Evolutionary conservation across 2,888 invertebrate genomes (phyloP), one percentile per base, ranked within the genome.

Genomic region (Julus scandinavius): DNA sequence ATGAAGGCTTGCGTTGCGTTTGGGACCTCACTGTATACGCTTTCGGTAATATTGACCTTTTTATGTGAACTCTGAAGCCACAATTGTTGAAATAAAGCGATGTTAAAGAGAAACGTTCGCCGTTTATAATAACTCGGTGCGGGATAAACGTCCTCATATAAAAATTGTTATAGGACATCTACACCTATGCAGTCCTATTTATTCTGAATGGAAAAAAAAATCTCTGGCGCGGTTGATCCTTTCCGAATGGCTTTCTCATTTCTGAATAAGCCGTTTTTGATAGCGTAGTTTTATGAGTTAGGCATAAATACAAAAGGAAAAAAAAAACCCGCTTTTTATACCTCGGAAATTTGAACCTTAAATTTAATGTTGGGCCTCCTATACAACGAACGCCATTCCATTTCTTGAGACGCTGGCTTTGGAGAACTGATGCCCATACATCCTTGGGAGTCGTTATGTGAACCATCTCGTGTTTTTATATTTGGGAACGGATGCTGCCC

Each of bases 181-280:
- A 72, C 72, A 72, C 72, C 72, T 72, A 72, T 29, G 72, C 63
- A 63, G 63, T 63, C 9, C 72, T 29, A 72, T 72, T 72, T 72
- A 72, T 72, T 72, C 72, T 29, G 11, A 72, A 20, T 72, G 72
- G 72, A 29, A 7, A 45, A 29, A 29, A 54, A 72, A 72, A 72
- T 72, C 72, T 72, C 72, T 72, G 72, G 72, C 72, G 72, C 72
- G 72, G 72, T 72, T 72, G 72, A 72, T 72, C 72, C 72, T 72
- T 72, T 72, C 29, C 20, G 72, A 72, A 72, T 72, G 72, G 72
- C 72, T 72, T 72, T 72, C 72, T 72, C 72, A 72, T 72, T 72
- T 72, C 72, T 72, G 72, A 72, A 72, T 72, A 72, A 72, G 72
- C 72, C 72, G 72, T 72, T 72, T 72, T 72, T 72, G 72, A 72